Conservation (phyloP, 2,888 invertebrate genomes). For the Clusia tigrina region DNA sequence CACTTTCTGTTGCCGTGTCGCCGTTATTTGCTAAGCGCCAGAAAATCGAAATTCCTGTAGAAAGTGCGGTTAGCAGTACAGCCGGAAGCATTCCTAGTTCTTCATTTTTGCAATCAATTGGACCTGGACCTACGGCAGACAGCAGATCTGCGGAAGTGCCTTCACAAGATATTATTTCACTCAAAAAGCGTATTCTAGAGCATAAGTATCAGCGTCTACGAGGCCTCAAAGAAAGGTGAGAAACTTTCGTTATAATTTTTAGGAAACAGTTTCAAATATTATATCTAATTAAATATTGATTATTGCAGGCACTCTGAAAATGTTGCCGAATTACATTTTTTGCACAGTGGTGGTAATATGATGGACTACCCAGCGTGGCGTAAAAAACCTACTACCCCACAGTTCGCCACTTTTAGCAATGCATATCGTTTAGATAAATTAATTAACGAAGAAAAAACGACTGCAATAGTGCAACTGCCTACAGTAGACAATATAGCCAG, state of each 20-base stretch:
- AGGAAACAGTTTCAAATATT: not conserved
- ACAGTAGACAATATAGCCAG: conserved; percentile 41
- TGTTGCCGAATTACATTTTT: conserved; percentile 84
- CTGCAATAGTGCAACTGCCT: conserved; percentile 27
- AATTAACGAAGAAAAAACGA: conserved; percentile 60
- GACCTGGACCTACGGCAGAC: conserved; percentile 39
- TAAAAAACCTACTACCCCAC: conserved; percentile 79
- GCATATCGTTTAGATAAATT: conserved; percentile 75
- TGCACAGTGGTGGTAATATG: conserved; percentile 86
- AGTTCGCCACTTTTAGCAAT: conserved; percentile 78
- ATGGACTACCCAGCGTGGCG: conserved; percentile 88
- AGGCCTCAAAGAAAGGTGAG: conserved; percentile 72
- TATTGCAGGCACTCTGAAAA: conserved; percentile 76
- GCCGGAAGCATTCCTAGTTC: too few species aligned
- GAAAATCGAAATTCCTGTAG: conserved; percentile 42
- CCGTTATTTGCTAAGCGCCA: conserved; percentile 49
- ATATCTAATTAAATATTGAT: conserved; percentile 1
- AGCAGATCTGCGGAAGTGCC: conserved; percentile 41
- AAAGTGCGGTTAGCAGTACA: conserved; percentile 43
- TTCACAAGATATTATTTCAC: conserved; percentile 65
- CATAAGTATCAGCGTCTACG: conserved; percentile 75
- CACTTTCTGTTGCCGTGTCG: not conserved
- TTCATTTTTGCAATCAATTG: conserved; percentile 54
- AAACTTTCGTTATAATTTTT: conserved; percentile 8
- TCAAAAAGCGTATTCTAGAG: conserved; percentile 76